Conservation (phyloP, 1,140 invertebrate species). For the Augochlora pura region DNA sequence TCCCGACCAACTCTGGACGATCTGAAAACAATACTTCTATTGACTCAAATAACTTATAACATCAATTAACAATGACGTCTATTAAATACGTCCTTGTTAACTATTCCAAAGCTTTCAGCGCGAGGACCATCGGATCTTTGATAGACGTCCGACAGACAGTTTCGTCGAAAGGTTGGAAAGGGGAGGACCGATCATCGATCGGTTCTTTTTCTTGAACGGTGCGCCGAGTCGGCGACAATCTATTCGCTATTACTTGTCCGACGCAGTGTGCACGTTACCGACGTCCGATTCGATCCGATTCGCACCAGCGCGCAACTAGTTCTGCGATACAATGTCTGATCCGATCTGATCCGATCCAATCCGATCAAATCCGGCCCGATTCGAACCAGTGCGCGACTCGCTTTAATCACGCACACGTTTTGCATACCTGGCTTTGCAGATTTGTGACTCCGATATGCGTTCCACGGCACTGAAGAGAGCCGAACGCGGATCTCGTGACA, state of each 20-base stretch:
- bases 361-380: constrained; percentile 45
- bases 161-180: background rate
- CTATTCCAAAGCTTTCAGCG: no score
- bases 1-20: no score
- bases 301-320: constrained; percentile 50
- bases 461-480: background rate
- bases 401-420: constrained; percentile 45
- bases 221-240: background rate
- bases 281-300: constrained; percentile 52
- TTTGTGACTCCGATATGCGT: constrained; percentile 22
- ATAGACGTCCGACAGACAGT: background rate
- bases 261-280: constrained; percentile 30
- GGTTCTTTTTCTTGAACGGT: background rate
- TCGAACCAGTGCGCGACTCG: constrained; percentile 42
- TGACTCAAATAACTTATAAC: no score
- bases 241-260: constrained; percentile 32
- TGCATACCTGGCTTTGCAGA: constrained; percentile 37
- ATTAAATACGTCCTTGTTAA: no score
- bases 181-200: constrained; percentile 19
- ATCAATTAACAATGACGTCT: no score
- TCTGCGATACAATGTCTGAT: constrained; percentile 51
- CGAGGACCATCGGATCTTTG: no score
- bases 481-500: constrained; percentile 6
- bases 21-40: no score
- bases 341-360: constrained; percentile 53